phyloP scores from a whole-genome alignment of 2,888 invertebrate genomes.

The Cephus spinipes region DNA sequence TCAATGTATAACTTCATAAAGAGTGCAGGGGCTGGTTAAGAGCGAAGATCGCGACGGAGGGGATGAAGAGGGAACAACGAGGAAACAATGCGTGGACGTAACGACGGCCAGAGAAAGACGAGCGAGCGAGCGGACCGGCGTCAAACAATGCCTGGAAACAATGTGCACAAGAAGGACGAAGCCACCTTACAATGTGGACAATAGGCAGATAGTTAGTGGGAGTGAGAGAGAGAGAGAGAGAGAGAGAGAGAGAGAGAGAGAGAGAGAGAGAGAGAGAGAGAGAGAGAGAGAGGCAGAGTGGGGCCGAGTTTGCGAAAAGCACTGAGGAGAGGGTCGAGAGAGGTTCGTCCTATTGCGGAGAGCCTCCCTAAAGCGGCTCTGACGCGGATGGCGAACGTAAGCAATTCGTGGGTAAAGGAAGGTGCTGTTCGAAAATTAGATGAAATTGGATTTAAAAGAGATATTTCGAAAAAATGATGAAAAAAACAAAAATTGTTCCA shows the following conservation, averaged over 20 bases:
- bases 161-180: constrained; percentile 53
- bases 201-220: constrained; percentile 52
- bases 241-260: constrained; percentile 21
- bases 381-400: neutral
- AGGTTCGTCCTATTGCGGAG: constrained; percentile 2
- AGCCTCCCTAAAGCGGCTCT: constrained; percentile 6
- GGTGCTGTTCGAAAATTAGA: neutral
- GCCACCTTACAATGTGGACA: constrained; percentile 59
- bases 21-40: constrained; percentile 15
- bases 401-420: neutral
- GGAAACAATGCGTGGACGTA: constrained; percentile 55
- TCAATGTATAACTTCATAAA: neutral
- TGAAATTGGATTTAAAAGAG: neutral
- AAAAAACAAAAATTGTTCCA: neutral
- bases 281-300: constrained; percentile 24
- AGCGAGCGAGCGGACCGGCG: constrained; percentile 37
- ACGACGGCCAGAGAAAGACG: constrained; percentile 45
- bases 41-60: constrained; percentile 22
- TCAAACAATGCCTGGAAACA: constrained; percentile 61
- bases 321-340: constrained; percentile 9
- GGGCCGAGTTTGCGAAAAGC: constrained; percentile 16
- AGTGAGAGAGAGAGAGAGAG: constrained; percentile 31
- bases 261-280: constrained; percentile 42
- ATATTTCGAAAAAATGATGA: neutral
- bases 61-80: constrained; percentile 42